phyloP scores from a whole-genome alignment of 2,113 vertebrate species.

The Anolis sagrei region DNA sequence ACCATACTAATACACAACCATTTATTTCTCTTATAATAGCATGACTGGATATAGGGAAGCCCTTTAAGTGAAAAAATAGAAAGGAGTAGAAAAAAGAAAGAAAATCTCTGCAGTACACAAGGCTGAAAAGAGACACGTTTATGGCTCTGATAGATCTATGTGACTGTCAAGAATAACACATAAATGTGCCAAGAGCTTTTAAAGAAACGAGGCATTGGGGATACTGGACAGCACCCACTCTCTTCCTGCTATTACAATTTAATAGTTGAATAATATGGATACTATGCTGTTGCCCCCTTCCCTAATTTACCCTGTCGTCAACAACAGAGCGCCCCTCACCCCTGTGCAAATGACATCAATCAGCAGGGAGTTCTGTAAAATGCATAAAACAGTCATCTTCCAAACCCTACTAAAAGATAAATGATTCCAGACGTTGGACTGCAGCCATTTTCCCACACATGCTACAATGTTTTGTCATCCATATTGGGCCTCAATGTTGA shows the following conservation, averaged over 20 bases:
- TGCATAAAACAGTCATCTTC: slow-evolving; percentile 81
- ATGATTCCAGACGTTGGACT: slow-evolving; percentile 89
- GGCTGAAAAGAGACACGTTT: slow-evolving; percentile 33
- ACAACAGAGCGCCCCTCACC: slow-evolving; percentile 57
- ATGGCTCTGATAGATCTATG: slow-evolving; percentile 16
- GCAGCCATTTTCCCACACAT: slow-evolving; percentile 91
- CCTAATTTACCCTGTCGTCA: slow-evolving; percentile 52
- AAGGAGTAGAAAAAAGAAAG: background rate
- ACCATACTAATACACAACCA: background rate
- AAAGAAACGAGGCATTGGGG: slow-evolving; percentile 56
- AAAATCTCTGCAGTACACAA: slow-evolving; percentile 1
- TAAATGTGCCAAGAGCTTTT: slow-evolving; percentile 63
- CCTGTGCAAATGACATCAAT: slow-evolving; percentile 82
- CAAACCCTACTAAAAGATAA: slow-evolving; percentile 82
- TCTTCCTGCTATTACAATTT: background rate
- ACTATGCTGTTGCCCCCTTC: background rate
- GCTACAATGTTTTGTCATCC: slow-evolving; percentile 88
- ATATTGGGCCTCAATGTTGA: slow-evolving; percentile 83
- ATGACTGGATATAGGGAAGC: background rate
- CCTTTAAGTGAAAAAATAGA: background rate
- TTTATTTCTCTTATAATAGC: background rate
- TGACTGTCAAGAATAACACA: slow-evolving; percentile 63
- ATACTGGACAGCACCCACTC: slow-evolving; percentile 49
- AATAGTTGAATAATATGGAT: background rate
- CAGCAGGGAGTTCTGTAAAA: slow-evolving; percentile 82